Percentiles rank a stretch among this genome's conserved stretches.
phyloP scores from a whole-genome alignment of 2,113 vertebrate genomes.

The Sinosuthora webbiana region DNA sequence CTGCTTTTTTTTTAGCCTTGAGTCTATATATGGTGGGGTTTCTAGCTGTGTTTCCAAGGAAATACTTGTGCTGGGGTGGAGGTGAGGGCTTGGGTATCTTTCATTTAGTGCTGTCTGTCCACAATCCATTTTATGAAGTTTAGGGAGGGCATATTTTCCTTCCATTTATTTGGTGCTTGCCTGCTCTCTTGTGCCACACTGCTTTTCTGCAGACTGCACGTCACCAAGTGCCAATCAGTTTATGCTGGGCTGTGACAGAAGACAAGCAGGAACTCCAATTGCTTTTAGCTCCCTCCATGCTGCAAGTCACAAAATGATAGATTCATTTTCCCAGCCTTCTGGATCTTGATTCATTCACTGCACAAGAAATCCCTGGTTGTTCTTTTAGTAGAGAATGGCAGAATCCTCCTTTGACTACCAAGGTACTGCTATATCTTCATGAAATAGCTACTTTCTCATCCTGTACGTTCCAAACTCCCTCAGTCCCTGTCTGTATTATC shows the following conservation, averaged over 20 bases:
- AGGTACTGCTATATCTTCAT: background rate
- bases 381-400: background rate
- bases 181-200: background rate
- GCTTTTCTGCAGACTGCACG: background rate
- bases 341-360: background rate
- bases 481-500: background rate
- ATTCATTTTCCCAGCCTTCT: background rate
- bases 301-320: background rate
- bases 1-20: background rate
- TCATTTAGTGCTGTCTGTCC: background rate
- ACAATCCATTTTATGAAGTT: background rate
- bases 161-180: accelerated
- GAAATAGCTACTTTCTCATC: background rate
- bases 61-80: background rate
- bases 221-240: background rate
- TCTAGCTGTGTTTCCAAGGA: background rate
- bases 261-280: background rate
- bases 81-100: background rate
- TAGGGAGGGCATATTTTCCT: background rate
- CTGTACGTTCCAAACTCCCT: background rate
- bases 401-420: background rate
- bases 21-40: background rate
- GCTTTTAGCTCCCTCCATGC: background rate
- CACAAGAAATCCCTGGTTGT: background rate
- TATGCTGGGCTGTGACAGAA: background rate